Conservation (phyloP, 2,797 vertebrate genomes). For the Esox masquinongy region DNA sequence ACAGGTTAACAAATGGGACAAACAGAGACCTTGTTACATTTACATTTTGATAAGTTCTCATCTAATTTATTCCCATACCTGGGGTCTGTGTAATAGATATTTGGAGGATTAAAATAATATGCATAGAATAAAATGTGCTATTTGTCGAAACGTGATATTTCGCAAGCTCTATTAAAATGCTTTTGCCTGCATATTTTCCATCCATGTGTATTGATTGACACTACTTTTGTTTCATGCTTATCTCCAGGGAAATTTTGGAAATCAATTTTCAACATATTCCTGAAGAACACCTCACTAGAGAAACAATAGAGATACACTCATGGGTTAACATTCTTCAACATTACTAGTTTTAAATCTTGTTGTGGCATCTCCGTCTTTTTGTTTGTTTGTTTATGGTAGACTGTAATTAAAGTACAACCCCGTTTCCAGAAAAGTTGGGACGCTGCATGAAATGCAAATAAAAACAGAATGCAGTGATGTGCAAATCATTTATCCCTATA, state of each 20-base stretch:
- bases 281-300: too few relatives aligned
- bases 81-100: not conserved
- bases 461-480: too few relatives aligned
- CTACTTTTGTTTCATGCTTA: not conserved
- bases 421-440: too few relatives aligned
- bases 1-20: not conserved
- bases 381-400: not conserved
- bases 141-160: too few relatives aligned
- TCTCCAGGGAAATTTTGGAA: not conserved
- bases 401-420: not conserved
- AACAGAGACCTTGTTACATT: not conserved
- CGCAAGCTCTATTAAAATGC: not conserved
- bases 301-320: too few relatives aligned
- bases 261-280: not conserved
- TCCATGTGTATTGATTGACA: not conserved
- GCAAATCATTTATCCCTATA: too few relatives aligned
- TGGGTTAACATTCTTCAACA: too few relatives aligned
- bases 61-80: not conserved
- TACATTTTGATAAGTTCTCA: not conserved
- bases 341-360: too few relatives aligned
- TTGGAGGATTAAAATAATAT: too few relatives aligned
- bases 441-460: too few relatives aligned
- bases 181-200: not conserved
- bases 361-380: too few relatives aligned
- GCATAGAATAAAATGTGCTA: too few relatives aligned